These are phyloP conservation scores for Silurus glanis DNA, from an alignment of 2,113 vertebrate genomes.

Conservation along the genomic window DNA sequence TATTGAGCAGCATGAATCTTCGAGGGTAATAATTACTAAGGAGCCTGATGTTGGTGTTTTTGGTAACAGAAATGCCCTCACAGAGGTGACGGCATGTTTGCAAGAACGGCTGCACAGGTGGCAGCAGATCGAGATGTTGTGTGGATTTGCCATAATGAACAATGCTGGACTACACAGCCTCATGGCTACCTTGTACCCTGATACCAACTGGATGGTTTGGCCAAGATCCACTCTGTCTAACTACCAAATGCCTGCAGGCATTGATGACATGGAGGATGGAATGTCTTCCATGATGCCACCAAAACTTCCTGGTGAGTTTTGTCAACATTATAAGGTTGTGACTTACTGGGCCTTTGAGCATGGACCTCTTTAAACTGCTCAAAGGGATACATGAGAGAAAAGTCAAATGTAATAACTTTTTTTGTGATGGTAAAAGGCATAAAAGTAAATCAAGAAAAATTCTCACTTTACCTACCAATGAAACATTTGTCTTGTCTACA, in stretches of 20 bases:
- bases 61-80: constrained; percentile 83
- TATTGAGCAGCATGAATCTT: not conserved
- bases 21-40: not conserved
- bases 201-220: constrained; percentile 83
- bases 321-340: not conserved
- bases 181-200: constrained; percentile 88
- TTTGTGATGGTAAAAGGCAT: not conserved
- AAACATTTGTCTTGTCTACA: not conserved
- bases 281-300: constrained; percentile 58
- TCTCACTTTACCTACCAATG: not conserved
- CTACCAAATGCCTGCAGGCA: constrained; percentile 79
- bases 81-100: constrained; percentile 88
- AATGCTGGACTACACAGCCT: constrained; percentile 87
- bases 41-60: not conserved
- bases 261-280: constrained; percentile 86
- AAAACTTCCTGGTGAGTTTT: constrained; percentile 60
- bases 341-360: not conserved
- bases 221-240: constrained; percentile 81
- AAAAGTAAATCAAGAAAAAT: not conserved
- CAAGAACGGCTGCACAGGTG: constrained; percentile 93
- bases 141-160: constrained; percentile 88
- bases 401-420: not conserved
- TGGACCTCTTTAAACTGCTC: not conserved
- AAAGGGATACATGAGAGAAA: not conserved
- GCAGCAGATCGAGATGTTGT: constrained; percentile 93